A percentile compares a stretch with the other conserved stretches of the same genome.
phyloP scores from a whole-genome alignment of 2,797 vertebrate species.

The Notoglanidium macrostoma region DNA sequence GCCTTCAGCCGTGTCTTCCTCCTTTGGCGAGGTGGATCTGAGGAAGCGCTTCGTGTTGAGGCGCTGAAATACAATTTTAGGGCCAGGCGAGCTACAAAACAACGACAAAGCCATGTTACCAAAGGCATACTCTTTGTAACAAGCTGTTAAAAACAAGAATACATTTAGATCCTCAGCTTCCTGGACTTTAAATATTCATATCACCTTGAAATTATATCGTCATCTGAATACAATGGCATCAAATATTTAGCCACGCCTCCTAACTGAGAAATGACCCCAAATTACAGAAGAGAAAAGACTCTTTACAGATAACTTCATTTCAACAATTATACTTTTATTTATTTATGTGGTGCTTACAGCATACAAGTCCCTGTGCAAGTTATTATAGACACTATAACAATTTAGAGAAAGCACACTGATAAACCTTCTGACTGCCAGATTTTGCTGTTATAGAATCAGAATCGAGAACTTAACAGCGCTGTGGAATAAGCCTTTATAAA shows the following conservation, averaged over 20 bases:
- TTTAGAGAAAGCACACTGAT: neutral
- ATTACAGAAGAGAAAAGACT: neutral
- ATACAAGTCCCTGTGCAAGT: neutral
- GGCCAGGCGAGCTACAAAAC: slow-evolving; percentile 72
- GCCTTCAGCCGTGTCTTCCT: slow-evolving; percentile 73
- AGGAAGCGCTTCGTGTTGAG: slow-evolving; percentile 87
- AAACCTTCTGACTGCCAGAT: neutral
- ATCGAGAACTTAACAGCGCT: too few relatives aligned
- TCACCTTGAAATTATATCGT: too few relatives aligned
- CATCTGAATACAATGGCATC: too few relatives aligned
- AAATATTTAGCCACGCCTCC: neutral
- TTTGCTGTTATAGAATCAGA: neutral
- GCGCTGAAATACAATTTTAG: slow-evolving; percentile 92
- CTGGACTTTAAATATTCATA: neutral
- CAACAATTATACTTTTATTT: neutral
- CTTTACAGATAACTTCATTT: neutral
- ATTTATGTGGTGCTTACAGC: too few relatives aligned
- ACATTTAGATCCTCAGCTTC: neutral
- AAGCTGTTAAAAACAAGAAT: neutral
- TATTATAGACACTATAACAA: neutral
- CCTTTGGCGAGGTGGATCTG: slow-evolving; percentile 69
- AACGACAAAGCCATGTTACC: neutral
- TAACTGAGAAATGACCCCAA: neutral
- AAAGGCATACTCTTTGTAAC: neutral
- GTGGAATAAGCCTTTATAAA: too few relatives aligned